These are phyloP conservation scores for Catharus fuscescens DNA, from an alignment of 2,113 vertebrate species.

Conservation along the genomic window DNA sequence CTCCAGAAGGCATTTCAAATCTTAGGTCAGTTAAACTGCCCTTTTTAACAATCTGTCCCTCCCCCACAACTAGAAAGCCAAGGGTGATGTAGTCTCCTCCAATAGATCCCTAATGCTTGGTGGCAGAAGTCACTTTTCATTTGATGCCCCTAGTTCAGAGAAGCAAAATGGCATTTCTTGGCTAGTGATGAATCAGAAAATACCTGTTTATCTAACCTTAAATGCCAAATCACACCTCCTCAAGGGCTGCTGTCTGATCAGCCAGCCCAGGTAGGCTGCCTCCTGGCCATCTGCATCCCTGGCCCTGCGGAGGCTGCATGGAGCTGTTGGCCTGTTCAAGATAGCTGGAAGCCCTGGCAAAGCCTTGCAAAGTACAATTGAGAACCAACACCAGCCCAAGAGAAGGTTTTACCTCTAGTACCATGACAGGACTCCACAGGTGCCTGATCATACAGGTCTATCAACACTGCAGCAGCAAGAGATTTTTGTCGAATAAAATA, in stretches of 20 bases:
- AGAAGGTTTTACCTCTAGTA: neutral
- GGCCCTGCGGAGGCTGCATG: neutral
- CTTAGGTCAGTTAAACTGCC: slow-evolving; percentile 43
- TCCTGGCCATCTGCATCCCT: neutral
- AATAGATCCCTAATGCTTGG: slow-evolving; percentile 41
- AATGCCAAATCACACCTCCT: slow-evolving; percentile 36
- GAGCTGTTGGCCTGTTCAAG: neutral
- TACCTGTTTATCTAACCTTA: slow-evolving; percentile 23
- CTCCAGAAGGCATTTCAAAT: slow-evolving; percentile 59
- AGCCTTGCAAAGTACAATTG: neutral
- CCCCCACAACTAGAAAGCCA: slow-evolving; percentile 15
- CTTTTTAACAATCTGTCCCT: slow-evolving; percentile 44
- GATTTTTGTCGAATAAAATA: neutral
- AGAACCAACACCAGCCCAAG: neutral
- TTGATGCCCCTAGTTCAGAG: slow-evolving; percentile 11
- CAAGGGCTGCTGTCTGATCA: neutral
- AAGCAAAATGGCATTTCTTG: slow-evolving; percentile 5
- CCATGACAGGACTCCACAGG: neutral
- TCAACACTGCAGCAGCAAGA: neutral
- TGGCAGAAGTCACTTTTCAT: slow-evolving; percentile 65
- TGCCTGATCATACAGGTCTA: neutral
- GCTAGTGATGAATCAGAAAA: neutral
- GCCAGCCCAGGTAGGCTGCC: neutral
- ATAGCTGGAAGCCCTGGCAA: neutral
- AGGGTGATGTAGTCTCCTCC: slow-evolving; percentile 41